Evolutionary conservation across 2,797 vertebrate genomes (phyloP).

Genomic region (Anguilla obscura): DNA sequence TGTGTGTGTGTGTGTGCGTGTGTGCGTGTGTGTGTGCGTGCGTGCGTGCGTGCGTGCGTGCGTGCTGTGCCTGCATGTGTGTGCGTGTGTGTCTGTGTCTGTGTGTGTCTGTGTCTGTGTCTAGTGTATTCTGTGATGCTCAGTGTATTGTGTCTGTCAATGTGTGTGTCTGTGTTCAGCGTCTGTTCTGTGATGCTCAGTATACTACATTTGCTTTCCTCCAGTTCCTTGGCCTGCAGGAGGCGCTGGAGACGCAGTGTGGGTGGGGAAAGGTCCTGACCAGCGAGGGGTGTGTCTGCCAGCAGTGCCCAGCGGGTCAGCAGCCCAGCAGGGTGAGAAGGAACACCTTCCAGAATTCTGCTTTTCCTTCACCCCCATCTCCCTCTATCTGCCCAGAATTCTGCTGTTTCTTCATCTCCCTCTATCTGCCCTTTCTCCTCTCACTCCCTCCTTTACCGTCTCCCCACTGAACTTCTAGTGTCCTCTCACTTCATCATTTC

Average conservation of each 20-base stretch:
- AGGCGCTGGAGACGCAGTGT: conserved; percentile 70
- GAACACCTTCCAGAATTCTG: conserved; percentile 4
- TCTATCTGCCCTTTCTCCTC: not conserved
- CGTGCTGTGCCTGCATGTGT: not conserved
- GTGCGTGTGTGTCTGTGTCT: not conserved
- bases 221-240: conserved; percentile 54
- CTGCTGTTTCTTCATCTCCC: not conserved
- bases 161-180: conserved; percentile 6
- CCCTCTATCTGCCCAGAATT: not conserved
- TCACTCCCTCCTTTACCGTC: not conserved
- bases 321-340: conserved; percentile 79
- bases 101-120: conserved; percentile 24
- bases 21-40: not conserved
- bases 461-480: not conserved
- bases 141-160: not conserved
- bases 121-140: conserved; percentile 17
- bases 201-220: not conserved
- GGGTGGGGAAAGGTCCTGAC: conserved; percentile 53
- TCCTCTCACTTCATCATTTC: not conserved
- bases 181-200: conserved; percentile 31
- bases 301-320: conserved; percentile 78
- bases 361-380: not conserved
- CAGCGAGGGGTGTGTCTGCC: conserved; percentile 63
- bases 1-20: not conserved
- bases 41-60: not conserved